A percentile compares a stretch with the other conserved stretches of the same genome.
These are phyloP conservation scores for Drosophila nigricruria DNA, from an alignment of 2,888 invertebrate species.

Conservation along the genomic window DNA sequence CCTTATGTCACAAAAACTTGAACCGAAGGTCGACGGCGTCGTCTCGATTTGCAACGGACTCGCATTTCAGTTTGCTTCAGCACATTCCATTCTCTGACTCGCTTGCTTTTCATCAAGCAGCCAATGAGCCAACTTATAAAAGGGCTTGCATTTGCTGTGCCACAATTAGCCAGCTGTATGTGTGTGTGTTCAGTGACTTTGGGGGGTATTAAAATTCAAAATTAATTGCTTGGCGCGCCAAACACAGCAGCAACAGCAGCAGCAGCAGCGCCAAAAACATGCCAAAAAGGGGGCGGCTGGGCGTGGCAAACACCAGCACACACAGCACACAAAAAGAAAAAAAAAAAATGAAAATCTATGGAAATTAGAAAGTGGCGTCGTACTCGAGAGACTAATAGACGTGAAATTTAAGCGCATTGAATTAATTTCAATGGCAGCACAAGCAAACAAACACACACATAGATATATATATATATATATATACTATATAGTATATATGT, in stretches of 20 bases:
- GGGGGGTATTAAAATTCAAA: conserved; percentile 78
- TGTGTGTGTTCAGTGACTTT: conserved; percentile 60
- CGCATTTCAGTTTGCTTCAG: conserved; percentile 6
- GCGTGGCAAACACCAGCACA: conserved; percentile 5
- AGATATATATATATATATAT: conserved; percentile 7
- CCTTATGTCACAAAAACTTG: conserved; percentile 30
- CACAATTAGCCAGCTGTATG: conserved; percentile 53
- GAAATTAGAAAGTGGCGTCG: conserved; percentile 72
- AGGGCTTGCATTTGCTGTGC: conserved; percentile 42
- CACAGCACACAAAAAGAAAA: conserved; percentile 3
- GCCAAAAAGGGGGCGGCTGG: conserved; percentile 19
- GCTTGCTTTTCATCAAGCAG: conserved; percentile 7
- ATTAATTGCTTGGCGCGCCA: conserved; percentile 71
- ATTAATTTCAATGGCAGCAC: conserved; percentile 63
- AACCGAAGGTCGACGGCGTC: conserved; percentile 49
- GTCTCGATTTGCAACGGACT: conserved; percentile 60
- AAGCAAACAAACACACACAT: conserved; percentile 10
- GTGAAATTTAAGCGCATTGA: conserved; percentile 81
- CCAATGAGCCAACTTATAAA: conserved; percentile 28
- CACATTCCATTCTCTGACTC: not conserved
- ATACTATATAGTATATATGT: conserved; percentile 4
- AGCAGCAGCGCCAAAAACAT: conserved; percentile 18
- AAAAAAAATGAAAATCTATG: conserved; percentile 40
- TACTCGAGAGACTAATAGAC: conserved; percentile 77
- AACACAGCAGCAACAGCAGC: conserved; percentile 40